These are phyloP conservation scores for Microtus ochrogaster DNA, from an alignment of 2,113 vertebrate species.

Conservation along the genomic window DNA sequence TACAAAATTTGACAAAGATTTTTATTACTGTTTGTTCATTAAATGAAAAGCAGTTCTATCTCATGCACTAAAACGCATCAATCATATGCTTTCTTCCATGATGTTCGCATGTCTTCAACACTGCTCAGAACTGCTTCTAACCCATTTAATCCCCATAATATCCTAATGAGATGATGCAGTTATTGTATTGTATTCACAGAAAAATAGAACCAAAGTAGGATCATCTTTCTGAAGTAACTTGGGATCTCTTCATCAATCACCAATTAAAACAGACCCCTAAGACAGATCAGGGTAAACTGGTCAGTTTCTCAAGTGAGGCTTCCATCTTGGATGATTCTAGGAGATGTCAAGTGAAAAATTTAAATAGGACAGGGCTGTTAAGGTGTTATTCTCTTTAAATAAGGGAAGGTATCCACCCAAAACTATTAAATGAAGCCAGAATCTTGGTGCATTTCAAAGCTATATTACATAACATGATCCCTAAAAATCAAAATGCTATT, in stretches of 20 bases:
- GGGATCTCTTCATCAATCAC: no score
- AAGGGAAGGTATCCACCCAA: not conserved
- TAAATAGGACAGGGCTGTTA: not conserved
- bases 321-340: not conserved
- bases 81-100: not conserved
- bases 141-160: not conserved
- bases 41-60: not conserved
- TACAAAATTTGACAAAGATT: not conserved
- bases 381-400: not conserved
- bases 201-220: not conserved
- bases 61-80: not conserved
- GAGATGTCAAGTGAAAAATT: not conserved
- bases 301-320: no score
- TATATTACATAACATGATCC: not conserved
- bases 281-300: no score
- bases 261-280: no score
- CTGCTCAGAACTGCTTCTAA: not conserved
- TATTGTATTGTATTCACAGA: constrained; percentile 9
- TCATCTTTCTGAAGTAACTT: no score
- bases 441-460: not conserved
- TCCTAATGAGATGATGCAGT: not conserved
- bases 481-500: not conserved
- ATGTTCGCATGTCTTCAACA: not conserved
- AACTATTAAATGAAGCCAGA: not conserved
- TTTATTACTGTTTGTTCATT: not conserved